phyloP scores from a whole-genome alignment of 2,797 vertebrate species.

The Naso thynnoides region DNA sequence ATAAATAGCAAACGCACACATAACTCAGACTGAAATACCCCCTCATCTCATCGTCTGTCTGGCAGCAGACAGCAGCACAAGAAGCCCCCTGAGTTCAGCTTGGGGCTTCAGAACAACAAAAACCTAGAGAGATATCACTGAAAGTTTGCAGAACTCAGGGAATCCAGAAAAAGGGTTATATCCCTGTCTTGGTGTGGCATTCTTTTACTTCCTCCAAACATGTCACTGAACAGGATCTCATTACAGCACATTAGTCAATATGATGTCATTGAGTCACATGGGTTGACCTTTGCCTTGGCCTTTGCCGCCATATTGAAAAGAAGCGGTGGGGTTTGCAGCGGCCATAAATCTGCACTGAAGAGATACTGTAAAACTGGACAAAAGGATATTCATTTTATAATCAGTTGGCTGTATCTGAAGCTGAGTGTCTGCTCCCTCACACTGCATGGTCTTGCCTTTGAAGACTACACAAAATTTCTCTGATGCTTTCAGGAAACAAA shows the following conservation, averaged over 20 bases:
- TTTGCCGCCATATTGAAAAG: slow-evolving; percentile 39
- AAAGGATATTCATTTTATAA: slow-evolving; percentile 28
- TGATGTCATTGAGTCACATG: slow-evolving; percentile 43
- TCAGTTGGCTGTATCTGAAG: slow-evolving; percentile 8
- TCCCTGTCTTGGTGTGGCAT: slow-evolving; percentile 18
- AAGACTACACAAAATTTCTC: slow-evolving; percentile 4
- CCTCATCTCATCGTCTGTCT: slow-evolving; percentile 58
- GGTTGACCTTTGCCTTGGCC: slow-evolving; percentile 45
- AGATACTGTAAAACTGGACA: slow-evolving; percentile 35
- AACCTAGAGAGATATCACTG: slow-evolving; percentile 12
- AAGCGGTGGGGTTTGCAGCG: slow-evolving; percentile 9
- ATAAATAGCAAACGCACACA: slow-evolving; percentile 79
- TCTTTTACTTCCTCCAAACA: slow-evolving; percentile 36
- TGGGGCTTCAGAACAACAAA: slow-evolving; percentile 34
- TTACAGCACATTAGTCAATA: slow-evolving; percentile 48
- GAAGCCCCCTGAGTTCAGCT: slow-evolving; percentile 37
- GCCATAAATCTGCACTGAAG: not conserved
- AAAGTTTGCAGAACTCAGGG: slow-evolving; percentile 11
- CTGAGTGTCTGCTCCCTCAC: not conserved
- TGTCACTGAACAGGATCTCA: slow-evolving; percentile 36
- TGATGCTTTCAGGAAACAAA: not conserved
- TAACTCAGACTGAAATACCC: slow-evolving; percentile 75
- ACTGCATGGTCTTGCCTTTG: slow-evolving; percentile 11
- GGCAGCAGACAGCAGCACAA: slow-evolving; percentile 29
- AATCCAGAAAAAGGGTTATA: slow-evolving; percentile 6